phyloP scores from a whole-genome alignment of 2,797 vertebrate species.

The Lerista edwardsae region DNA sequence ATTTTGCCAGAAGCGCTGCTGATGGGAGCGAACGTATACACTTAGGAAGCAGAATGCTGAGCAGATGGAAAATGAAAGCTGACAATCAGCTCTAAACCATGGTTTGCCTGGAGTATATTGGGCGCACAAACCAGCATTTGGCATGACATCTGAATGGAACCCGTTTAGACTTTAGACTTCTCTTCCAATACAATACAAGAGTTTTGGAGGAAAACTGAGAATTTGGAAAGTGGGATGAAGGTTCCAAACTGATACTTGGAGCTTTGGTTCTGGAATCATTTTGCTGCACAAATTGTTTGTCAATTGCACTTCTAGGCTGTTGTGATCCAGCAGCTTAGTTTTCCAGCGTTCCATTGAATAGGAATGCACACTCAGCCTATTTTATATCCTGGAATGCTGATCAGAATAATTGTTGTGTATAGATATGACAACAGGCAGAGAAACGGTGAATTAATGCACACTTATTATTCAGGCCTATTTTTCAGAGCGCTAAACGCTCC shows the following conservation, averaged over 20 bases:
- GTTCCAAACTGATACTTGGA: neutral
- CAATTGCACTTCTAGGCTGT: neutral
- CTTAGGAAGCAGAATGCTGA: no score
- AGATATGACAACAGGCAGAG: neutral
- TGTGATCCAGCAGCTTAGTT: neutral
- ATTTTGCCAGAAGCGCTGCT: no score
- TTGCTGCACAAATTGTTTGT: neutral
- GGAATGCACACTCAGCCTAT: neutral
- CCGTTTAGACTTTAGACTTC: neutral
- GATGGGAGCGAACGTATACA: no score
- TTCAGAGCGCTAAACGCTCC: constrained; percentile 15
- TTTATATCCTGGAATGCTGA: neutral
- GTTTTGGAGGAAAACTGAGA: neutral
- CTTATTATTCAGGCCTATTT: neutral
- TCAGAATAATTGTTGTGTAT: constrained; percentile 6
- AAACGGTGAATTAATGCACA: constrained; percentile 28
- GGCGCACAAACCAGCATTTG: no score
- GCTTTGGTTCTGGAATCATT: neutral
- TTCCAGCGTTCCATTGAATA: neutral
- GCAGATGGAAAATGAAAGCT: no score
- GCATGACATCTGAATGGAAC: no score
- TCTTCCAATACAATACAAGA: no score
- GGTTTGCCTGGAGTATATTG: no score
- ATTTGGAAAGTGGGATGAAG: neutral
- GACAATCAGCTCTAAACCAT: no score